Evolutionary conservation across 1,140 invertebrate species (phyloP).

Genomic region (Frieseomelitta varia): DNA sequence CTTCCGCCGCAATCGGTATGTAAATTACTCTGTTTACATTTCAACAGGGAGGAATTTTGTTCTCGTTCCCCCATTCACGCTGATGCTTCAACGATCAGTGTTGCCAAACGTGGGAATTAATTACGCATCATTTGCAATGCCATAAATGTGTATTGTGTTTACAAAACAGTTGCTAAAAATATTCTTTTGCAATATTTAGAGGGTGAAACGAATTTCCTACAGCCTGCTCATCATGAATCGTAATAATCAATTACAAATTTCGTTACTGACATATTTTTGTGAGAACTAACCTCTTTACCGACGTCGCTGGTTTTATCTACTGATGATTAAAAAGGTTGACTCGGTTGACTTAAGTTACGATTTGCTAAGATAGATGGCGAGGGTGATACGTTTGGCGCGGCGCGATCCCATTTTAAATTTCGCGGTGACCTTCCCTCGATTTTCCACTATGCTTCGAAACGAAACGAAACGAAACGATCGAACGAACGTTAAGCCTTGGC

Average conservation of each 20-base stretch:
- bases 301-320: conserved; percentile 18
- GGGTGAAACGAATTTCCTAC: background rate
- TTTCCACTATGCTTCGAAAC: conserved; percentile 46
- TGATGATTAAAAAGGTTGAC: no score
- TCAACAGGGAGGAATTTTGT: background rate
- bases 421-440: conserved; percentile 21
- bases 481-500: background rate
- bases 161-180: background rate
- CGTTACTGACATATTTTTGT: background rate
- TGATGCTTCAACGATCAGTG: background rate
- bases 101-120: background rate
- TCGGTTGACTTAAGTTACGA: background rate
- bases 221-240: no score
- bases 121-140: background rate
- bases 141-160: background rate
- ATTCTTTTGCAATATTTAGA: background rate
- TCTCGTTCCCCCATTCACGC: background rate
- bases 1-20: conserved; percentile 84
- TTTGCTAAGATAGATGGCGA: conserved; percentile 29
- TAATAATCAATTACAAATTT: background rate
- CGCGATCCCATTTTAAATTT: conserved; percentile 17
- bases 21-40: conserved; percentile 33
- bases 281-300: background rate
- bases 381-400: background rate
- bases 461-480: conserved; percentile 57